These are phyloP conservation scores for Drosophila azteca DNA, from an alignment of 1,140 invertebrate species.

Conservation along the genomic window DNA sequence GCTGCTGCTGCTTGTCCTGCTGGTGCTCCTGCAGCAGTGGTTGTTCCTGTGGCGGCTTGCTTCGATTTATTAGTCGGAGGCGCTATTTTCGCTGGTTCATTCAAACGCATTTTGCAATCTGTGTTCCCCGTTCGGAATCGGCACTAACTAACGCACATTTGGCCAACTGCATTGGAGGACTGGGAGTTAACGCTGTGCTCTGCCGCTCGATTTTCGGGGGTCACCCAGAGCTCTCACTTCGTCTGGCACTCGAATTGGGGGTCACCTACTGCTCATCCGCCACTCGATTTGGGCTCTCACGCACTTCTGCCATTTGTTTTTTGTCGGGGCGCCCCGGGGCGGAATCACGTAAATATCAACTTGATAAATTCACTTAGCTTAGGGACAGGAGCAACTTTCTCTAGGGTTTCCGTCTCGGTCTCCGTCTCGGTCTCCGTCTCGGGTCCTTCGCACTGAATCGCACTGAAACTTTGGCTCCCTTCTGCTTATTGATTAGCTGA, in stretches of 20 bases:
- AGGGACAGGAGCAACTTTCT: constrained; percentile 18
- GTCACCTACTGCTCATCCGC: constrained; percentile 27
- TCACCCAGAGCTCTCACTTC: not conserved
- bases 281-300: constrained; percentile 23
- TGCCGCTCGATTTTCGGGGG: not conserved
- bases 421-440: not conserved
- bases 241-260: constrained; percentile 13
- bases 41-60: constrained; percentile 27
- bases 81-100: constrained; percentile 63
- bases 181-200: constrained; percentile 14
- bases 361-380: constrained; percentile 48
- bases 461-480: no score
- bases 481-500: constrained; percentile 39
- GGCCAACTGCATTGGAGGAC: constrained; percentile 74
- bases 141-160: constrained; percentile 73
- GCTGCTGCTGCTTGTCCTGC: not conserved
- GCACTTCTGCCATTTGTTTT: constrained; percentile 50
- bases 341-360: constrained; percentile 43
- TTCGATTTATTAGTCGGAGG: constrained; percentile 43
- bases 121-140: constrained; percentile 62
- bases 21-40: not conserved
- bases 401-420: not conserved
- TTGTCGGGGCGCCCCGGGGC: not conserved
- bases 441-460: no score
- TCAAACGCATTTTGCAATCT: constrained; percentile 79